These are phyloP conservation scores for Perccottus glenii DNA, from an alignment of 2,113 vertebrate species.

Conservation along the genomic window DNA sequence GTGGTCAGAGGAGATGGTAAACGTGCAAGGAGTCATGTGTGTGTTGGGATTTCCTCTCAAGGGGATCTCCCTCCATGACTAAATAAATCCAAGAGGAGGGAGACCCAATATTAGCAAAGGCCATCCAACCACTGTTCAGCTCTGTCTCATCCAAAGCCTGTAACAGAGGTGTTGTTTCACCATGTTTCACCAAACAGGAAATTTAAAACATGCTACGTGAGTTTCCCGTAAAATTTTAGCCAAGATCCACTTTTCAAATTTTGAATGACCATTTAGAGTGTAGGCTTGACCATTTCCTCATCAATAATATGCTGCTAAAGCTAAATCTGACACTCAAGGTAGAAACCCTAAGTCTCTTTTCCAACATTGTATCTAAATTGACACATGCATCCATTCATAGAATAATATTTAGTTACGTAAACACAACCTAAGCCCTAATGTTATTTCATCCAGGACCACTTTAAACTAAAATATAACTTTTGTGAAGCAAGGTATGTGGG, in stretches of 20 bases:
- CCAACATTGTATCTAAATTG: not conserved
- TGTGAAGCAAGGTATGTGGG: too few species aligned
- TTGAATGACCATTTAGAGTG: not conserved
- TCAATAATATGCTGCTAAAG: not conserved
- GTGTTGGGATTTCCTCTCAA: conserved; percentile 54
- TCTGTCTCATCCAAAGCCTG: not conserved
- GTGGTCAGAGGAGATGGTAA: conserved; percentile 7
- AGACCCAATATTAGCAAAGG: conserved; percentile 49
- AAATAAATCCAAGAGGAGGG: conserved; percentile 59
- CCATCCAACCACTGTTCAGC: conserved; percentile 34
- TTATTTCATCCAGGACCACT: too few species aligned
- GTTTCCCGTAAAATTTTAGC: not conserved
- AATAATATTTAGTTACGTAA: too few species aligned
- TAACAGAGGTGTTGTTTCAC: not conserved
- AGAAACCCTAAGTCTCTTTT: not conserved
- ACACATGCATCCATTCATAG: too few species aligned
- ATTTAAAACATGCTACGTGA: not conserved
- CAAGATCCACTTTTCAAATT: not conserved
- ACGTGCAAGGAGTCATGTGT: conserved; percentile 21
- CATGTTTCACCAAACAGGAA: not conserved
- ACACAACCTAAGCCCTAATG: too few species aligned
- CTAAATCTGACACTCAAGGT: not conserved
- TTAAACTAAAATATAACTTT: too few species aligned
- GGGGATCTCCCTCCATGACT: conserved; percentile 60
- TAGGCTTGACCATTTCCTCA: not conserved